These are phyloP conservation scores for Saccopteryx bilineata DNA, from an alignment of 2,113 vertebrate species.

Conservation along the genomic window DNA sequence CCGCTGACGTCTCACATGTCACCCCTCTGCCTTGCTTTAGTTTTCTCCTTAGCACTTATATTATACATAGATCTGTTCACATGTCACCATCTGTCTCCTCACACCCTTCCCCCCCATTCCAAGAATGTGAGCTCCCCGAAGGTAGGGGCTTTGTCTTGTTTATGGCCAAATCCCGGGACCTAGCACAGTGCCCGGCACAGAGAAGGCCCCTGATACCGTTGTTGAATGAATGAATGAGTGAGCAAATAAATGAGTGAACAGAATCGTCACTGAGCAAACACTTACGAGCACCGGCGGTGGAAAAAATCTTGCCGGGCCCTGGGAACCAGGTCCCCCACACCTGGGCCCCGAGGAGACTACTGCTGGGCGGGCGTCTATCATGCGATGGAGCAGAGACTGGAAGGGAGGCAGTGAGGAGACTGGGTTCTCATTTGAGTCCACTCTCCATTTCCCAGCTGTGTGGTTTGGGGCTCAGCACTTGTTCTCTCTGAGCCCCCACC, in stretches of 20 bases:
- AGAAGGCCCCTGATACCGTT: background rate
- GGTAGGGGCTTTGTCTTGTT: background rate
- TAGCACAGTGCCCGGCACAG: background rate
- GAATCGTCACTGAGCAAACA: background rate
- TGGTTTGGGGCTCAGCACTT: background rate
- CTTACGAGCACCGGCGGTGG: background rate
- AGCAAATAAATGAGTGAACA: background rate
- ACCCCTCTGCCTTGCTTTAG: background rate
- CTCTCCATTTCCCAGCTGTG: background rate
- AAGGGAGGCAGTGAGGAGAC: background rate
- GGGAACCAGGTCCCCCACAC: background rate
- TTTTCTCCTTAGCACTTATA: background rate
- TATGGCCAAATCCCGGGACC: background rate
- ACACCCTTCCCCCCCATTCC: background rate
- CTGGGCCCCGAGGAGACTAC: rapidly evolving
- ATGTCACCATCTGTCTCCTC: background rate
- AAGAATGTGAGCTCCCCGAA: background rate
- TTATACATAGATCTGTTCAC: no score
- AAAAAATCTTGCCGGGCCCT: background rate
- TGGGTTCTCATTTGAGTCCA: background rate
- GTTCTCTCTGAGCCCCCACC: background rate
- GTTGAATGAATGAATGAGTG: background rate
- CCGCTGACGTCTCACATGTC: background rate
- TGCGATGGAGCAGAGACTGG: background rate
- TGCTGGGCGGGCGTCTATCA: no score